Evolutionary conservation across 1,140 invertebrate genomes (phyloP), one percentile per base, ranked within the genome.

Genomic region (Bombus turneri): DNA sequence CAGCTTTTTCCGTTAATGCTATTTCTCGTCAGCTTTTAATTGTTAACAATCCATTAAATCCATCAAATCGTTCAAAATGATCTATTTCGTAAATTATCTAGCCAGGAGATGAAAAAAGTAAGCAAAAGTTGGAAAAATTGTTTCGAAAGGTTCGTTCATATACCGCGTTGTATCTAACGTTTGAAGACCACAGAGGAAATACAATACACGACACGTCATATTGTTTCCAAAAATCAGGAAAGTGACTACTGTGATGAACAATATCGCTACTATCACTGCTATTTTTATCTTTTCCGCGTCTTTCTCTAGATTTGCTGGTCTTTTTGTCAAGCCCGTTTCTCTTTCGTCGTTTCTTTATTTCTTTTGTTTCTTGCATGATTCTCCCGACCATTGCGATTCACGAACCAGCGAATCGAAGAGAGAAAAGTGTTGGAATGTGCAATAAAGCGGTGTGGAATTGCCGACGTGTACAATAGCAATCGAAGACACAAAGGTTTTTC

Each of bases 401-500:
- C 39, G 53, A 69, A 43, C n/a, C 69, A 22, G n/a, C 57, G 87
- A 88, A 81, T 79, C 86, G 75, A 68, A 34, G 71, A 80, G 76
- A 53, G 39, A 37, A 85, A 59, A 85, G 88, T 84, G 74, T 81
- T 84, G 84, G 89, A 91, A 91, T 90, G 87, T 71, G 90, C 90
- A 89, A 89, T 91, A 91, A 87, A 89, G 75, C 82, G 53, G 57
- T 43, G 81, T 72, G 72, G 53, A 82, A 87, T 62, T 31, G 71
- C 41, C 62, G 53, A 66, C 66, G 74, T 68, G 78, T 82, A 81
- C 79, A 87, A 83, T 74, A 72, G 53, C 85, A 68, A 89, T 78
- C 53, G 83, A 87, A 62, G 80, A 43, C 62, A 87, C 75, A 87
- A 87, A 90, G 88, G 81, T 87, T 87, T 90, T 90, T 90, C 82